Percentiles rank a stretch among this genome's conserved stretches.
Conservation (phyloP, 2,888 invertebrate genomes). For the Eupithecia exiguata region DNA sequence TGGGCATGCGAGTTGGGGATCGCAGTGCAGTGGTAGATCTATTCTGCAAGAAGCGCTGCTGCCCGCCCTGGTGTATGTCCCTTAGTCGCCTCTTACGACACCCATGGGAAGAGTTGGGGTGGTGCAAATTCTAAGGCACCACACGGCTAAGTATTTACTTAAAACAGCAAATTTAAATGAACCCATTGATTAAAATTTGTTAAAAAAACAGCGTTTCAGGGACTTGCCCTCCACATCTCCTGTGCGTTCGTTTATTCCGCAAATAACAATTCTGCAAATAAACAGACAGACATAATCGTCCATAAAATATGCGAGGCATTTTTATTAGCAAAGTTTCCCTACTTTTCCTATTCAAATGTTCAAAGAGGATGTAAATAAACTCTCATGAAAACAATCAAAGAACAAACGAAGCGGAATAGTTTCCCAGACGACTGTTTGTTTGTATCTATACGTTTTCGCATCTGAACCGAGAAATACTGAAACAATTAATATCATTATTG, state of each 20-base stretch:
- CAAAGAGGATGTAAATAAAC: slow-evolving; percentile 27
- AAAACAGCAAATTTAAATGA: not conserved
- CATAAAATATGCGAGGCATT: slow-evolving; percentile 19
- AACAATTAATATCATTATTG: slow-evolving; percentile 71
- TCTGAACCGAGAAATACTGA: slow-evolving; percentile 44
- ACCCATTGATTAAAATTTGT: too few relatives aligned
- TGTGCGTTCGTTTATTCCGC: not conserved
- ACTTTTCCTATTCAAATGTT: slow-evolving; percentile 22
- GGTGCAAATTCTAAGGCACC: too few relatives aligned
- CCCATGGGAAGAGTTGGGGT: too few relatives aligned
- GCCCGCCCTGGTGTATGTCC: too few relatives aligned
- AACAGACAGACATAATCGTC: not conserved
- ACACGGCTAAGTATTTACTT: too few relatives aligned
- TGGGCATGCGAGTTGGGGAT: too few relatives aligned
- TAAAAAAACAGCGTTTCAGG: not conserved
- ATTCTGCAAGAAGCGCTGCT: too few relatives aligned
- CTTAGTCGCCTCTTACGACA: too few relatives aligned
- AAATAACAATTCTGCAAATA: not conserved
- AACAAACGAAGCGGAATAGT: slow-evolving; percentile 28
- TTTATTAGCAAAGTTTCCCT: slow-evolving; percentile 27
- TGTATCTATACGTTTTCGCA: slow-evolving; percentile 40
- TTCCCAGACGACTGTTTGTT: slow-evolving; percentile 40
- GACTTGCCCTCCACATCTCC: not conserved
- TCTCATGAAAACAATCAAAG: slow-evolving; percentile 36
- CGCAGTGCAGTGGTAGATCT: too few relatives aligned